phyloP scores from a whole-genome alignment of 2,797 vertebrate genomes.

The Phylloscopus collybita region DNA sequence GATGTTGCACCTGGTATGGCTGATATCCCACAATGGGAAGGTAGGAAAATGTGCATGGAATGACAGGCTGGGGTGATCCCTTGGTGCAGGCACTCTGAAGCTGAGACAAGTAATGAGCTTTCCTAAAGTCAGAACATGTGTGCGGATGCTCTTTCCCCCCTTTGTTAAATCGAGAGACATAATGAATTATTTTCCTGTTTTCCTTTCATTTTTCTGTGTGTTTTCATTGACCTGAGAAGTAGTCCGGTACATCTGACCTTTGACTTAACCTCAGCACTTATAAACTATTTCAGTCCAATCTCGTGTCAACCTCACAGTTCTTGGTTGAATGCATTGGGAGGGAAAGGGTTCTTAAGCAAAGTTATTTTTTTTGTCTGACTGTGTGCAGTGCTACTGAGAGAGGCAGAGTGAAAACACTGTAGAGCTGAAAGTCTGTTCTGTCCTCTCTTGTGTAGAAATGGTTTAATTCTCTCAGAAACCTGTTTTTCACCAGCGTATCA shows the following conservation, averaged over 20 bases:
- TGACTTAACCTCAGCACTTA: neutral
- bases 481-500: neutral
- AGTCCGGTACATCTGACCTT: neutral
- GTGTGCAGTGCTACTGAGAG: neutral
- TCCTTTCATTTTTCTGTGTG: neutral
- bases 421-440: neutral
- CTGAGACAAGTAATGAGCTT: neutral
- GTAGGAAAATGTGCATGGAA: neutral
- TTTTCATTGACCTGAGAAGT: neutral
- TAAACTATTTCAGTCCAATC: neutral
- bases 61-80: neutral
- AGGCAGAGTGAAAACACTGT: neutral
- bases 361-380: neutral
- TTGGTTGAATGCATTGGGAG: neutral
- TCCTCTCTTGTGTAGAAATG: neutral
- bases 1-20: neutral
- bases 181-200: neutral
- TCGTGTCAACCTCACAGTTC: fast-evolving
- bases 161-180: neutral
- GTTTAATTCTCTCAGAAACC: neutral
- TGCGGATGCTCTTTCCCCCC: neutral
- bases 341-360: neutral
- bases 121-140: fast-evolving
- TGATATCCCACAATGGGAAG: neutral
- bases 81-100: neutral